Evolutionary conservation across 2,113 vertebrate species (phyloP), one percentile per base, ranked within the genome.

Genomic region (Stictonetta naevosa): DNA sequence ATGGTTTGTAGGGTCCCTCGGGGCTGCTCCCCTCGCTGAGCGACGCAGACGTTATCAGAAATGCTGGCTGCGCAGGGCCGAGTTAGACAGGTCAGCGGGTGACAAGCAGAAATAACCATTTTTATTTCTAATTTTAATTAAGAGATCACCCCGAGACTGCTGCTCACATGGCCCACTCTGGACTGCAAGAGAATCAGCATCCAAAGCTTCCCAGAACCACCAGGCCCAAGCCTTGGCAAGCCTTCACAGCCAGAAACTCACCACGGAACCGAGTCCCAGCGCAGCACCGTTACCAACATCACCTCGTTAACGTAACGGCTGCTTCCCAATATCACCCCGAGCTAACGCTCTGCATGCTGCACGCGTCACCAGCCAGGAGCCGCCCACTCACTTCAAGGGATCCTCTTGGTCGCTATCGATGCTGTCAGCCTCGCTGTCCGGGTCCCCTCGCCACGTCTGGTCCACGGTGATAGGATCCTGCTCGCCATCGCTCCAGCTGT

Each of bases 361-460:
- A 22, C 4, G 2, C n/a, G 13, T 7, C 22, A 48, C 50, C 22
- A 20, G 21, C 23, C 3, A 4, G 16, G 48, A 36, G 25, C 34
- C 36, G 38, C 3, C 38, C n/a, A 56, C 98, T 97, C 97, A 99
- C 99, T 99, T 99, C 10, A 99, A 93, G 74, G 99, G 99, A 87
- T 99, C 99, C 94, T 99, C 99, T 59, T 99, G 99, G 96, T 99
- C 99, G 40, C 99, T 99, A 93, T 99, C 99, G 7, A 99, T 97
- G 94, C 99, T 99, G 98, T 99, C 99, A 1, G 99, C 99, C 77
- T 99, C 99, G 48, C 99, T 99, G 98, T 99, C 99, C 0, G 99
- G 99, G 92, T 99, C 99, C 77, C 99, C 99, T 96, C 99, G 98
- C 99, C 99, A 99, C 0, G 99, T 99, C 97, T 99, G 99, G 96